These are phyloP conservation scores for Eilema sororculum DNA, from an alignment of 2,888 invertebrate species.

Conservation along the genomic window DNA sequence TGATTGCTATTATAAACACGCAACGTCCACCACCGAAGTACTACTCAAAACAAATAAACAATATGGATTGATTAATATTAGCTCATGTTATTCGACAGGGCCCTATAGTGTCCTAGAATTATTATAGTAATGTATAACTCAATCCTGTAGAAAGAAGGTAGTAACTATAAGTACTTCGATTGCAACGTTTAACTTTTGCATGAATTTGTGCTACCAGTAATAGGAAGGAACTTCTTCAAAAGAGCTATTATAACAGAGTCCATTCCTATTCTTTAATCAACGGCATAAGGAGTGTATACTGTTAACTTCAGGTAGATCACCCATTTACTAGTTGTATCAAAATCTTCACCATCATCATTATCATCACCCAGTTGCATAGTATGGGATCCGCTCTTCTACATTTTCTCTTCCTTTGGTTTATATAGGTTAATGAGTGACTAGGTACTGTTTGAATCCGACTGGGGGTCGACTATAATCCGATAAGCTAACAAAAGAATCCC, in stretches of 20 bases:
- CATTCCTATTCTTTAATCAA: neutral
- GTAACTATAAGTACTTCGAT: neutral
- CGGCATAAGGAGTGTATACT: neutral
- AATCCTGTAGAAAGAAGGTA: neutral
- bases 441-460: too few relatives aligned
- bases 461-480: too few relatives aligned
- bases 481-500: neutral
- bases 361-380: too few relatives aligned
- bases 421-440: too few relatives aligned
- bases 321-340: too few relatives aligned
- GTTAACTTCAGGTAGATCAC: too few relatives aligned
- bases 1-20: slow-evolving; percentile 33
- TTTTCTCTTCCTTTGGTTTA: too few relatives aligned
- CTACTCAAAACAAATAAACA: neutral
- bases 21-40: slow-evolving; percentile 25
- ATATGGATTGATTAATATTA: slow-evolving; percentile 1
- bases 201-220: too few relatives aligned
- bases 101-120: neutral
- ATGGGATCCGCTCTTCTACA: too few relatives aligned
- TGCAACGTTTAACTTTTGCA: neutral
- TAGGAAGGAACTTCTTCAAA: too few relatives aligned
- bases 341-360: too few relatives aligned
- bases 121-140: neutral
- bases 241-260: too few relatives aligned
- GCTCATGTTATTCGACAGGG: neutral